These are phyloP conservation scores for Euura saliciscinereae DNA, from an alignment of 1,140 invertebrate genomes.

Conservation along the genomic window DNA sequence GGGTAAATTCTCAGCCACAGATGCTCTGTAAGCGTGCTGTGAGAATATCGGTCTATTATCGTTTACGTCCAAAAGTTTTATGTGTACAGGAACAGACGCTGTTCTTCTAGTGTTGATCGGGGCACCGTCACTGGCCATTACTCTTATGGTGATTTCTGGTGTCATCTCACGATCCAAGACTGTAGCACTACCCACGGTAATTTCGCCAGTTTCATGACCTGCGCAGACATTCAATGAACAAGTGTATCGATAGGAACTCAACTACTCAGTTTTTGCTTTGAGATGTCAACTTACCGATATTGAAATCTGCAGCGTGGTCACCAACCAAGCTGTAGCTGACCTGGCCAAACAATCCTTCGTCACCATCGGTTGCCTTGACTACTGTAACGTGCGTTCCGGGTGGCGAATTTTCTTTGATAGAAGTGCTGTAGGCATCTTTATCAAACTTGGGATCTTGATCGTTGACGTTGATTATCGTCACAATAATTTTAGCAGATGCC, in stretches of 20 bases:
- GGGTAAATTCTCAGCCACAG: slow-evolving; percentile 82
- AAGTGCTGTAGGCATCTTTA: slow-evolving; percentile 70
- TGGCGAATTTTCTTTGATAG: slow-evolving; percentile 76
- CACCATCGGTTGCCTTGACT: slow-evolving; percentile 76
- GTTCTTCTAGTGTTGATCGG: slow-evolving; percentile 70
- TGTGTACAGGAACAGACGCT: slow-evolving; percentile 76
- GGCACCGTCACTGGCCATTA: slow-evolving; percentile 80
- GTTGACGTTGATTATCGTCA: slow-evolving; percentile 85
- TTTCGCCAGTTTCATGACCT: slow-evolving; percentile 72
- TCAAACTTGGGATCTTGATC: slow-evolving; percentile 84
- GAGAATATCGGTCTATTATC: slow-evolving; percentile 83
- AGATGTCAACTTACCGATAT: slow-evolving; percentile 62
- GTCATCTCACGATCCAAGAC: slow-evolving; percentile 81
- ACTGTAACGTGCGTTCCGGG: slow-evolving; percentile 71
- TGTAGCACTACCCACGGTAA: slow-evolving; percentile 74
- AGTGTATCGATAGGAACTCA: too few species aligned
- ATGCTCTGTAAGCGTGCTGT: slow-evolving; percentile 75
- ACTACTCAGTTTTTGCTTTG: too few species aligned
- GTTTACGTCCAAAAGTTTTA: slow-evolving; percentile 83
- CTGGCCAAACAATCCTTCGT: slow-evolving; percentile 75
- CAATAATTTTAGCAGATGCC: slow-evolving; percentile 74
- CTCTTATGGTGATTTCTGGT: slow-evolving; percentile 75
- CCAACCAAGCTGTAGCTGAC: slow-evolving; percentile 80
- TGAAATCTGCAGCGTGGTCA: slow-evolving; percentile 72
- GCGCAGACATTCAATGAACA: slow-evolving; percentile 14